phyloP scores from a whole-genome alignment of 2,888 invertebrate species.

The Limnephilus rhombicus region DNA sequence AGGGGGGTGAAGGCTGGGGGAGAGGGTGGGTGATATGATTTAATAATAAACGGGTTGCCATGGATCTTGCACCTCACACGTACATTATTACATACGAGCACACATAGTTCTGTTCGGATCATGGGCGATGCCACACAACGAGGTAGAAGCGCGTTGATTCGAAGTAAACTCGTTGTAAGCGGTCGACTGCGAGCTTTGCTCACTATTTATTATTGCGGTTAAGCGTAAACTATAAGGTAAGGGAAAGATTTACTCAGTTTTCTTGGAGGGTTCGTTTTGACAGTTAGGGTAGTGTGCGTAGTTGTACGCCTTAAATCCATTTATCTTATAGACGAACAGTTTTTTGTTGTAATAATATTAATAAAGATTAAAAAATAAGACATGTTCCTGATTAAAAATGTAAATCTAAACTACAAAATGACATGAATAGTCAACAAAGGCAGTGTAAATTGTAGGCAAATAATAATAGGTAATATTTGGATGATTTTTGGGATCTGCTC shows the following conservation, averaged over 20 bases:
- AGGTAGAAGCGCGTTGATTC: neutral
- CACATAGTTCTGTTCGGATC: neutral
- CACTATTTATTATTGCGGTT: neutral
- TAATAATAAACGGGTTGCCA: conserved; percentile 41
- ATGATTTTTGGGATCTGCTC: too few species aligned
- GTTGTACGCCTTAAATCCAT: neutral
- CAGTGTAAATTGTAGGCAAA: too few species aligned
- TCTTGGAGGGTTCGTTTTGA: neutral
- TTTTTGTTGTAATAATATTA: too few species aligned
- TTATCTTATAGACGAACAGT: neutral
- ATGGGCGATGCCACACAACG: neutral
- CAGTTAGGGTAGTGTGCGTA: neutral
- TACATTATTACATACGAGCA: neutral
- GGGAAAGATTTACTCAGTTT: neutral
- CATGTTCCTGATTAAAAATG: too few species aligned
- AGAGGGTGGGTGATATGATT: conserved; percentile 7
- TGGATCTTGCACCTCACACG: conserved; percentile 19
- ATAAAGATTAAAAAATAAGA: too few species aligned
- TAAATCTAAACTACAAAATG: too few species aligned
- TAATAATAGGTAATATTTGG: too few species aligned
- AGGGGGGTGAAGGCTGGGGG: neutral
- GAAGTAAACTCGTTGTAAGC: neutral
- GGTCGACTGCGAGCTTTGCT: neutral
- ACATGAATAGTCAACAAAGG: too few species aligned
- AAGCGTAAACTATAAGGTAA: neutral